A percentile compares a stretch with the other conserved stretches of the same genome.
Conservation (phyloP, 2,888 invertebrate species). For the Anodontia alba region DNA sequence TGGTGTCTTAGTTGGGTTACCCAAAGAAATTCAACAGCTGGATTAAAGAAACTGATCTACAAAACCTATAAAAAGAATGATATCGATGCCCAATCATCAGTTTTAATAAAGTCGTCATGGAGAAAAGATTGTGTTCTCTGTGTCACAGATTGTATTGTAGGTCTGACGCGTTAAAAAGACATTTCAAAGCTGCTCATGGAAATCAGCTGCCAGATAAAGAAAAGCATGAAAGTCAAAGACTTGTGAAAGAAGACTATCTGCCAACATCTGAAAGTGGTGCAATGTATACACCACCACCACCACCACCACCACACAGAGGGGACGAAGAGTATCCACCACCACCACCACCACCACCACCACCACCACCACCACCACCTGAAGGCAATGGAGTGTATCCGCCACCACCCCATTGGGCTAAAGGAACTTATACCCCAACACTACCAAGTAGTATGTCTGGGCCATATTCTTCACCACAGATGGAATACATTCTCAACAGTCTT, state of each 20-base stretch:
- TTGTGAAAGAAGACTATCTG: neutral
- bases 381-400: neutral
- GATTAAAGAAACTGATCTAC: conserved; percentile 30
- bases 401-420: neutral
- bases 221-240: neutral
- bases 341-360: neutral
- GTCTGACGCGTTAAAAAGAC: conserved; percentile 23
- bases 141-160: conserved; percentile 16
- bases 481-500: neutral
- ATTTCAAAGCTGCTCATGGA: conserved; percentile 16
- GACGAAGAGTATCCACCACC: neutral
- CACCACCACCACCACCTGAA: conserved; percentile 11
- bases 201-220: neutral
- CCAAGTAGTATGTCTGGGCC: neutral
- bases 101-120: conserved; percentile 3
- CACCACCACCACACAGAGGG: neutral
- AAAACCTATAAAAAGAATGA: conserved; percentile 11
- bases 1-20: conserved; percentile 45
- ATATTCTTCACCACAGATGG: neutral
- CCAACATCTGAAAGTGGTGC: neutral
- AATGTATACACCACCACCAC: conserved; percentile 4
- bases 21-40: conserved; percentile 52
- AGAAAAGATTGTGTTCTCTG: conserved; percentile 21
- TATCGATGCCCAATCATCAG: neutral
- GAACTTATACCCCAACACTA: neutral